Percentiles rank a stretch among this genome's conserved stretches.
Evolutionary conservation across 2,797 vertebrate species (phyloP).

Genomic region (Characodon lateralis): DNA sequence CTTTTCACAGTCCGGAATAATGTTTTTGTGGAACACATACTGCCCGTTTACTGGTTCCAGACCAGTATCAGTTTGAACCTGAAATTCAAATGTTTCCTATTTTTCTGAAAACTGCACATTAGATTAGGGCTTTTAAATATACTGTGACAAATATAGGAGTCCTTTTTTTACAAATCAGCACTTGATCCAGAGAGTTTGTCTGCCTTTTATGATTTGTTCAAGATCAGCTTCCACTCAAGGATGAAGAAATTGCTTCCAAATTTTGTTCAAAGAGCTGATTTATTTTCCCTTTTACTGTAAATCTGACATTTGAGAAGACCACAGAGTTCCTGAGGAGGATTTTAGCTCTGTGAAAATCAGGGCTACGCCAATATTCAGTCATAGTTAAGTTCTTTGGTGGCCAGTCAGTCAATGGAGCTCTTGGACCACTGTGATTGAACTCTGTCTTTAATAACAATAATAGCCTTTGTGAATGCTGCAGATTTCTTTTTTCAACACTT

Average conservation of each 20-base stretch:
- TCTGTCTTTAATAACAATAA: background rate
- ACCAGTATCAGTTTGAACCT: background rate
- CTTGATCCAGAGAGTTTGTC: background rate
- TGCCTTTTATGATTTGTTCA: constrained; percentile 1
- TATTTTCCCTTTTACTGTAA: constrained; percentile 16
- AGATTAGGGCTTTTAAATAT: background rate
- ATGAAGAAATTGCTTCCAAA: constrained; percentile 1
- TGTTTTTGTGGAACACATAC: background rate
- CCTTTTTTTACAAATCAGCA: background rate
- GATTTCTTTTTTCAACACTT: background rate
- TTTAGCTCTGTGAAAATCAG: background rate
- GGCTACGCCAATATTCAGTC: background rate
- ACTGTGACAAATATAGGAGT: background rate
- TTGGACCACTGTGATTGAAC: background rate
- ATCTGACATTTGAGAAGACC: constrained; percentile 18
- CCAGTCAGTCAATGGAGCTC: background rate
- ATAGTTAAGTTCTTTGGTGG: constrained; percentile 5
- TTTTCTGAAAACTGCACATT: background rate
- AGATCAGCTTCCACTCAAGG: constrained; percentile 1
- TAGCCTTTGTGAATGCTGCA: background rate
- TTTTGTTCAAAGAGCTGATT: background rate
- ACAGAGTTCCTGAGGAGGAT: constrained; percentile 3
- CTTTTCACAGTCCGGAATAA: background rate
- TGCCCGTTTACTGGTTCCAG: background rate
- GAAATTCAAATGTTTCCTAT: background rate